Percentiles rank a stretch among this genome's conserved stretches.
Evolutionary conservation across 2,888 invertebrate genomes (phyloP).

Genomic region (Euzophera pinguis): DNA sequence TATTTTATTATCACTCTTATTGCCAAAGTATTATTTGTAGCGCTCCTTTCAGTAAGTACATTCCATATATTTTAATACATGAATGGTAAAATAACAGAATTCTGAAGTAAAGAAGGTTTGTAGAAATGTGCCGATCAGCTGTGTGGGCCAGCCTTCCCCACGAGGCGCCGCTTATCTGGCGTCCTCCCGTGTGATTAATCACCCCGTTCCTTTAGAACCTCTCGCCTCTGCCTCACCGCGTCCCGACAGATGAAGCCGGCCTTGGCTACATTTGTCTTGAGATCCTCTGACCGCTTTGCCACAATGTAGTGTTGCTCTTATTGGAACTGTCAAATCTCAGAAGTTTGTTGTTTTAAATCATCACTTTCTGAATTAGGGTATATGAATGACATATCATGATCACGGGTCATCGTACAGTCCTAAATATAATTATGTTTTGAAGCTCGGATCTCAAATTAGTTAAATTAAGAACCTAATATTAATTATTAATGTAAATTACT

Average conservation of each 20-base stretch:
- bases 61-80: too few relatives aligned
- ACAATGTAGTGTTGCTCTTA: conserved; percentile 1
- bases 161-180: conserved; percentile 51
- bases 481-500: neutral
- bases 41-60: too few relatives aligned
- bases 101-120: neutral
- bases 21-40: too few relatives aligned
- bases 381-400: too few relatives aligned
- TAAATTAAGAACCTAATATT: too few relatives aligned
- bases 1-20: too few relatives aligned
- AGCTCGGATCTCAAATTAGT: too few relatives aligned
- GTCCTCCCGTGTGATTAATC: conserved; percentile 64
- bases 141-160: conserved; percentile 27
- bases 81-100: neutral
- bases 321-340: conserved; percentile 4
- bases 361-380: neutral
- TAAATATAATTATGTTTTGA: too few relatives aligned
- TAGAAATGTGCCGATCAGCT: conserved; percentile 20
- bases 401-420: too few relatives aligned
- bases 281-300: conserved; percentile 19
- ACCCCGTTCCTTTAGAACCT: conserved; percentile 53
- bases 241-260: conserved; percentile 40
- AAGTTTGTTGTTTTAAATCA: neutral
- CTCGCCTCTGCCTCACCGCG: conserved; percentile 38
- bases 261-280: conserved; percentile 26